Evolutionary conservation across 2,113 vertebrate species (phyloP), one percentile per base, ranked within the genome.

Genomic region (Vimba vimba): DNA sequence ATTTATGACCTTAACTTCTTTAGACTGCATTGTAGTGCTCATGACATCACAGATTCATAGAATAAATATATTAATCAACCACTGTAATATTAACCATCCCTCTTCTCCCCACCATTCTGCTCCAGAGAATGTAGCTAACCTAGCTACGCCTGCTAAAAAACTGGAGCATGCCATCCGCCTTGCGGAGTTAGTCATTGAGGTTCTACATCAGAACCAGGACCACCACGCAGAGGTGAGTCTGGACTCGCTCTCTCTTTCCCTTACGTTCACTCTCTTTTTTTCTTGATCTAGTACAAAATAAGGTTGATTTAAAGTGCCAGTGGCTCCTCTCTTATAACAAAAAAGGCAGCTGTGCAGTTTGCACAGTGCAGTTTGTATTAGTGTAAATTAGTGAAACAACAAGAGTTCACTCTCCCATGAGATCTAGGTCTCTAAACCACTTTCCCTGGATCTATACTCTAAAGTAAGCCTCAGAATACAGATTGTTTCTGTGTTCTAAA

Each of bases 121-220:
- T 97, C 93, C 97, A 99, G 98, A 99, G 94, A 99, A 99, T 95
- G 98, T 97, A 97, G 98, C 97, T 94, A 97, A 97, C 90, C 97
- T 99, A 97, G 97, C 97, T 95, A 98, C 98, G 87, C 98, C 98
- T 93, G 97, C 97, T 96, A 99, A 99, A 97, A 99, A 98, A 92
- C 96, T 99, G 90, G 98, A 99, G 96, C 98, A 99, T 84, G 97
- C 97, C 92, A 98, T 99, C 93, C 98, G 97, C 87, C 96, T 99
- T 93, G 98, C 98, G 91, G 98, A 99, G 92, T 90, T 99, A 95
- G 97, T 99, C 94, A 99, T 99, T 93, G 98, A 99, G 95, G 98
- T 99, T 91, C 97, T 99, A 73, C 98, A 99, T 91, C 98, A 99
- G 93, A 99, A 99, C 4, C 97, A 99, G 94, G 98, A 99, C 88